Evolutionary conservation across 2,113 vertebrate species (phyloP), one percentile per base, ranked within the genome.

Genomic region (Miniopterus natalensis): DNA sequence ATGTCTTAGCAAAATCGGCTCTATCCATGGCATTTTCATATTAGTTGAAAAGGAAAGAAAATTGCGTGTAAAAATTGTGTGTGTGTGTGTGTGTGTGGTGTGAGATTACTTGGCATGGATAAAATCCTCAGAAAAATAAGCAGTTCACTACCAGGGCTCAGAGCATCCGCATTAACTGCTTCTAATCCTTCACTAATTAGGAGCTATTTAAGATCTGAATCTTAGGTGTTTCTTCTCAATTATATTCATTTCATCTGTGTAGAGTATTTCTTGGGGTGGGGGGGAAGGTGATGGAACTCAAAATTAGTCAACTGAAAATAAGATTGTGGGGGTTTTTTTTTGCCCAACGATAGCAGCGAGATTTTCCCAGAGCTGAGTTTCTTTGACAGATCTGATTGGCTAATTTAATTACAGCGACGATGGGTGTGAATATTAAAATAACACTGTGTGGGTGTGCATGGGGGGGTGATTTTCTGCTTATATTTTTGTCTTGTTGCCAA

Each of bases 51-150:
- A 68, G 10, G 12, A 40, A 42, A n/a, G 59, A 75, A 53, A 40
- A 57, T 2, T 89, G 10, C 47, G 12, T 85, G 29, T 80, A 49
- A 31, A n/a, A 18, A 18, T 20, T 77, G 3, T 84, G 49, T 65
- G 47, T 84, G 42, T 45, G 20, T 27, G 29, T 36, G 11, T 29
- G 20, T 45, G 8, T 83, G 2, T 78, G 84, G 51, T 59, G 27
- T 45, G 45, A 29, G 53, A 49, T 80, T 36, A 77, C 23, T 61
- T 87, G 31, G 31, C 3, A 47, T 18, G 47, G 27, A 65, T 45
- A 80, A 75, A 79, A 65, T 90, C 55, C 53, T 97, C 42, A 88
- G 25, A 42, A 95, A 92, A 73, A 84, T 36, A 75, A 74, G 29
- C 51, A 42, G 59, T 49, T 66, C 40, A 7, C 10, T 83, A 36